These are phyloP conservation scores for Pseudoatta argentina DNA, from an alignment of 1,140 invertebrate genomes.

Conservation along the genomic window DNA sequence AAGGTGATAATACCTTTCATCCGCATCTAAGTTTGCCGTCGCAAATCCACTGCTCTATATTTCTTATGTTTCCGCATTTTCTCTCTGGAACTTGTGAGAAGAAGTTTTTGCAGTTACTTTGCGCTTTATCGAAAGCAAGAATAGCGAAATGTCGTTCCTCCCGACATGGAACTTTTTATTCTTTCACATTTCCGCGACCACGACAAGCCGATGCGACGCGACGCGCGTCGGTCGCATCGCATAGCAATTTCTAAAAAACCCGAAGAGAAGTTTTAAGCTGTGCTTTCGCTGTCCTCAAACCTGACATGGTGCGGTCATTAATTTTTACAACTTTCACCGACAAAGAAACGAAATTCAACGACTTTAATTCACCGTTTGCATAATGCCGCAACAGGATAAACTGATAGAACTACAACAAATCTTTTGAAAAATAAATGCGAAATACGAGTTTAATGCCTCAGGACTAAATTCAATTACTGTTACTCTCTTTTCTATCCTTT, in stretches of 20 bases:
- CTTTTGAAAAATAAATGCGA: neutral
- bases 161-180: slow-evolving; percentile 7
- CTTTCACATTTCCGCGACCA: slow-evolving; percentile 10
- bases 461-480: slow-evolving; percentile 45
- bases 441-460: slow-evolving; percentile 6
- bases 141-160: neutral
- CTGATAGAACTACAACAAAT: slow-evolving; percentile 13
- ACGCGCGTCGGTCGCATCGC: neutral
- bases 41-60: neutral
- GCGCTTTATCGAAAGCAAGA: slow-evolving; percentile 11
- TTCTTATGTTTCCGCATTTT: slow-evolving; percentile 10
- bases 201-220: neutral
- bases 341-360: slow-evolving; percentile 35
- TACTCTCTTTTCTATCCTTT: neutral
- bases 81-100: neutral
- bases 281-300: neutral
- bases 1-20: neutral
- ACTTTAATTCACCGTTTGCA: slow-evolving; percentile 34
- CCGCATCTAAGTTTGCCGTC: slow-evolving; percentile 8
- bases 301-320: neutral
- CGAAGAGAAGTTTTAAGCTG: slow-evolving; percentile 40
- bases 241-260: slow-evolving; percentile 22
- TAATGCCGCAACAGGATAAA: neutral
- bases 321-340: slow-evolving; percentile 45
- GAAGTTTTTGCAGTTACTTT: slow-evolving; percentile 2